phyloP scores from a whole-genome alignment of 2,797 vertebrate genomes.

The Gobio occitaniae region DNA sequence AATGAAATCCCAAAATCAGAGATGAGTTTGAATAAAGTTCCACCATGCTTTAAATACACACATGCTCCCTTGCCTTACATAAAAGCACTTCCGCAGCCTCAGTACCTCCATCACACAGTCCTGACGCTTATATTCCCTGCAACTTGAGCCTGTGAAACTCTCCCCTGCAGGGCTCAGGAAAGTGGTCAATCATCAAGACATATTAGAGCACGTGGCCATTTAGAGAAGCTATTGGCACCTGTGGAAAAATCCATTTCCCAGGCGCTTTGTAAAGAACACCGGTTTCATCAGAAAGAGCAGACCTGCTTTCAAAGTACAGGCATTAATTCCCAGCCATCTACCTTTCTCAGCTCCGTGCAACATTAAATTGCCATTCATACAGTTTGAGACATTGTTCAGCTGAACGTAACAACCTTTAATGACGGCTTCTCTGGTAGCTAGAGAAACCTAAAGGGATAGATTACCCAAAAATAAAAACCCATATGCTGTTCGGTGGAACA shows the following conservation, averaged over 20 bases:
- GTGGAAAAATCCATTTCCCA: conserved; percentile 55
- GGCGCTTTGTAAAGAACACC: conserved; percentile 44
- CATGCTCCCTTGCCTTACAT: conserved; percentile 8
- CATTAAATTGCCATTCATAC: conserved; percentile 51
- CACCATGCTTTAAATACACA: background rate
- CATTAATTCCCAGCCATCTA: conserved; percentile 49
- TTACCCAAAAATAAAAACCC: background rate
- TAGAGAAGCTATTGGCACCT: conserved; percentile 43
- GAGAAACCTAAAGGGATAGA: background rate
- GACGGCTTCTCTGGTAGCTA: conserved; percentile 2
- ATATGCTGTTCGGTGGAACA: background rate
- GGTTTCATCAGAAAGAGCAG: conserved; percentile 46
- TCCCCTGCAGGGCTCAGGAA: background rate
- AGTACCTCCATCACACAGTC: conserved; percentile 6
- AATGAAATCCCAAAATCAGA: conserved; percentile 70
- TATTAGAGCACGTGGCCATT: conserved; percentile 23
- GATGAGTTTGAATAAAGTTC: conserved; percentile 66
- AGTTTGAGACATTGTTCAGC: conserved; percentile 38
- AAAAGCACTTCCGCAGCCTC: background rate
- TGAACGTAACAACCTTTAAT: conserved; percentile 53
- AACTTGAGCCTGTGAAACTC: conserved; percentile 33
- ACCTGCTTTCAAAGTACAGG: conserved; percentile 47
- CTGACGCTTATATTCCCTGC: conserved; percentile 10
- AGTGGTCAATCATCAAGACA: conserved; percentile 52
- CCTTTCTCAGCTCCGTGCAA: conserved; percentile 21